Evolutionary conservation across 2,797 vertebrate genomes (phyloP).

Genomic region (Dermochelys coriacea): DNA sequence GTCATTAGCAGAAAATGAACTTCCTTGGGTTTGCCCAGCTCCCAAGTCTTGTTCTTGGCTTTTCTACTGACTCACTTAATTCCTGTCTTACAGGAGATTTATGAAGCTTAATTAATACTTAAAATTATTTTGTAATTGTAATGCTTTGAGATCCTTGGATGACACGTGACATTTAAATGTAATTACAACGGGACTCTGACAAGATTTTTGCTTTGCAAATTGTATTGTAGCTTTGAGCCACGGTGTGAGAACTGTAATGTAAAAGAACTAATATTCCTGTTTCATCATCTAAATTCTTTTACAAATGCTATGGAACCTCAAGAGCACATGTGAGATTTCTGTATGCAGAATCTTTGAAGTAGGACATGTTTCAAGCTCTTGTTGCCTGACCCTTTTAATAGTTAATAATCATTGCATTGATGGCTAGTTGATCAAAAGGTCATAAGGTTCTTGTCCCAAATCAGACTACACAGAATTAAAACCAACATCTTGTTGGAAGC

Average conservation of each 20-base stretch:
- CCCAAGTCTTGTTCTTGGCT: fast-evolving
- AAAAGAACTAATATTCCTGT: background rate
- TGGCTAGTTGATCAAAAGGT: background rate
- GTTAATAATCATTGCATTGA: background rate
- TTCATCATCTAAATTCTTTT: background rate
- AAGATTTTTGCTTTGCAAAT: background rate
- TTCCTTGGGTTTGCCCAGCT: background rate
- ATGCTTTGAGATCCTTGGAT: background rate
- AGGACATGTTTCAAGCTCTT: background rate
- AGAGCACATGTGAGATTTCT: background rate
- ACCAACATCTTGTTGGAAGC: background rate
- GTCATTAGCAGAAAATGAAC: background rate
- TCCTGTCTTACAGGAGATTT: background rate
- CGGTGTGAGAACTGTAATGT: background rate
- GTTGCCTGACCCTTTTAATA: background rate
- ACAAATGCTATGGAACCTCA: background rate
- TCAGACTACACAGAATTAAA: background rate
- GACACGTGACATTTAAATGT: background rate
- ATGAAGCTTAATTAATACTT: background rate
- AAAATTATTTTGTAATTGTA: background rate
- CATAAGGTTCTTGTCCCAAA: background rate
- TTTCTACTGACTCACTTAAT: slow-evolving; percentile 1
- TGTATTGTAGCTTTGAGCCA: background rate
- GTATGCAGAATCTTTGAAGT: background rate
- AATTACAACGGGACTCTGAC: background rate